Base-by-base conservation (phyloP, 2,888 invertebrate species). In the Ichneumoninae sp. region DNA sequence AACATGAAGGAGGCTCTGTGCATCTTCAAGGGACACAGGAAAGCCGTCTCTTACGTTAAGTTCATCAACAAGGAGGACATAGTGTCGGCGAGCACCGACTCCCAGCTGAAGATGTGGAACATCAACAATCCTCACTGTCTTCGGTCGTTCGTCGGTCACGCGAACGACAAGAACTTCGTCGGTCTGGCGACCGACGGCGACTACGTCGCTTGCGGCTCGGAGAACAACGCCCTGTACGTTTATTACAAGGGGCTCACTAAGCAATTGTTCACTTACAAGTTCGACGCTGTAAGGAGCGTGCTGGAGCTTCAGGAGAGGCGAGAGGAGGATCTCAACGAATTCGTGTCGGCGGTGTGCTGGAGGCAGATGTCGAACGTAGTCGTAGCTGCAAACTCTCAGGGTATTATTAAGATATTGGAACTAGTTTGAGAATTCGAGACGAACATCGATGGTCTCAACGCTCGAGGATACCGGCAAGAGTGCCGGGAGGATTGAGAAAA, bases 261-360 rank as follows among this genome's bases (percentile, higher is more conserved):
- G 90, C 98, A 97, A 88, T 94, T 98, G 89, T 96, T 98, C 89
- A 96, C 96, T 77, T 98, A 97, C 93, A 96, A 97, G 91, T 98
- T 98, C 94, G 98, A 98, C 91, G 96, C 97, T 6, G 96, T 96
- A 30, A 95, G 97, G 80, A 97, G 97, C 88, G 96, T 97, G 88
- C 93, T 97, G 87, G 97, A 97, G 84, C 87, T 92, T 36, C 96
- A 96, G 87, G 96, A 96, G 86, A 96, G 96, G 90, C 95, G 97
- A 54, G 97, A 98, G 89, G 97, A 98, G 90, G 98, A 98, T 92
- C 96, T 97, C 1, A 97, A 97, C 87, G 98, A 98, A 94, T 98
- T 98, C 94, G 98, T 99, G 70, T 98, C 98, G 16, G 98, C 98
- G 0, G 98, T 99, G 6, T 98, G 98, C 92, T 99, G 98, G 98